Evolutionary conservation across 2,888 invertebrate genomes (phyloP), one percentile per base, ranked within the genome.

Genomic region (Globia sparganii): DNA sequence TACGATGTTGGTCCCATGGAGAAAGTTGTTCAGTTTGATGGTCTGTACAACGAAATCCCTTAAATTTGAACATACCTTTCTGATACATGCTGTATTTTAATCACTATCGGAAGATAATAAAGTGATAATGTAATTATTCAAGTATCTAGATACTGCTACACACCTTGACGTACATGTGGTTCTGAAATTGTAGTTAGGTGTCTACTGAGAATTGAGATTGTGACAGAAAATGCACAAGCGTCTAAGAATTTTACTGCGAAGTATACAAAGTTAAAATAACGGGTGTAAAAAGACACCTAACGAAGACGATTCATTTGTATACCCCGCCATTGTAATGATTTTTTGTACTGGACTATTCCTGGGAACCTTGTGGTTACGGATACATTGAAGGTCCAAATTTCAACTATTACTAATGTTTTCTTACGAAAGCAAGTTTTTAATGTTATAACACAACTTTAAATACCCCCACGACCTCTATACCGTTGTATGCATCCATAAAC

Each of bases 31-130:
- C 8, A 49, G 25, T 46, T 31, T 9, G 25, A 67, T 25, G 25
- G 49, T 34, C 15, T 21, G 11, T 43, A 31, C n/a, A 9, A 40
- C 40, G 18, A 9, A 40, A 5, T 8, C 25, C 8, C 15, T 8
- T 28, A 43, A 6, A 46, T 43, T 28, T 46, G 28, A 66, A 43
- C 28, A 21, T 1, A 31, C 2, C 15, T 25, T 21, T 46, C 28
- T 25, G 46, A 25, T 15, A 31, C 25, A 25, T 49, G 2, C 9
- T 53, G 9, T 67, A 43, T 43, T 25, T 53, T 31, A n/a, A 56
- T 56, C 37, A 43, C 78, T 46, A 62, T 46, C 25, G 28, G 34
- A 34, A 70, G 53, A 43, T 74, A 28, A 28, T 28, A 53, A 68
- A 69, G 28, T 61, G 31, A 77, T 34, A 25, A 25, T 28, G 5